Conservation (phyloP, 23 tunicate genomes). For the Diplosoma virens region DNA sequence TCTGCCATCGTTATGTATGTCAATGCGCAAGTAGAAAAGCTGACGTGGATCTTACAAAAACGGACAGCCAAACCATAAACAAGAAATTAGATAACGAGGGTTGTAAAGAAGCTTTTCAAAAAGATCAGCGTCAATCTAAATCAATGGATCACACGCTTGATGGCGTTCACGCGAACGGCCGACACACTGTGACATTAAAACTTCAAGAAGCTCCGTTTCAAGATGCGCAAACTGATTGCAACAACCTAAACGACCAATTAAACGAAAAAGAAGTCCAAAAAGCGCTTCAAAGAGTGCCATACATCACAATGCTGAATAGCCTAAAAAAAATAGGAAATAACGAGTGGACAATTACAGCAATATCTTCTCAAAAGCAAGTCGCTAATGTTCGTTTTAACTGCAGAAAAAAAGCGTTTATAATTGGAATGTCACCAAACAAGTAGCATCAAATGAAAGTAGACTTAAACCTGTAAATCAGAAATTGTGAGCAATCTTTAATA, state of each 20-base stretch:
- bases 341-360: conserved; percentile 36
- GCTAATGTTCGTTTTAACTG: conserved; percentile 55
- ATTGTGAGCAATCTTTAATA: no score
- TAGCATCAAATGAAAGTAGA: no score
- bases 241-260: not conserved
- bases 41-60: no score
- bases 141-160: no score
- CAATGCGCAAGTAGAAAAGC: no score
- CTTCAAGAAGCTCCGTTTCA: not conserved
- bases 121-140: no score
- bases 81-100: no score
- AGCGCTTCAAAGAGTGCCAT: conserved; percentile 44
- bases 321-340: conserved; percentile 3
- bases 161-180: no score
- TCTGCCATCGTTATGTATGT: no score
- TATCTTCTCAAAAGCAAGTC: conserved; percentile 26
- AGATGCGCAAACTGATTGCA: not conserved
- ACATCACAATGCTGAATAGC: conserved; percentile 5
- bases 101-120: no score
- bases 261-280: conserved; percentile 56
- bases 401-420: conserved; percentile 36
- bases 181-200: not conserved
- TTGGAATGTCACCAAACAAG: conserved; percentile 47
- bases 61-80: no score
- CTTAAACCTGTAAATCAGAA: no score